These are phyloP conservation scores for Metacarcinus magister DNA, from an alignment of 2,888 invertebrate species.

Conservation along the genomic window DNA sequence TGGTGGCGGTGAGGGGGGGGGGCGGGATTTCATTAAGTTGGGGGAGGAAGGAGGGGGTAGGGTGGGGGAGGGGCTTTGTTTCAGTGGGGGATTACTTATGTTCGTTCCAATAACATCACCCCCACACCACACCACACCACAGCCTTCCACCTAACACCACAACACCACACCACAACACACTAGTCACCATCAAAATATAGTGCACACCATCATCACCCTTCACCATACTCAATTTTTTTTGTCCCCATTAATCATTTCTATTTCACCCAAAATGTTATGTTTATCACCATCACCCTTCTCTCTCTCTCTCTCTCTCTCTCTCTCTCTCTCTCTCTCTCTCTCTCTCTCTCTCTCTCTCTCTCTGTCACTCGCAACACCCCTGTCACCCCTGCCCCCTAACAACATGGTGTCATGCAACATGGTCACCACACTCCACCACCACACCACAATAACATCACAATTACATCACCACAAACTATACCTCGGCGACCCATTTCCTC, in stretches of 20 bases:
- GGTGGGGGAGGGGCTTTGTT: background rate
- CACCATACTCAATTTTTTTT: background rate
- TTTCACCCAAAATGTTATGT: background rate
- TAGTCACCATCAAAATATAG: background rate
- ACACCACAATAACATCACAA: background rate
- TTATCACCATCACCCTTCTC: background rate
- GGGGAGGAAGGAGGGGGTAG: background rate
- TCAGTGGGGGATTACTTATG: background rate
- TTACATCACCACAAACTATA: background rate
- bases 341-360: background rate
- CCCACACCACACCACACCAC: background rate
- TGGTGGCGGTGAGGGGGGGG: background rate
- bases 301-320: background rate
- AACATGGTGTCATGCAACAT: background rate
- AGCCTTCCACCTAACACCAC: background rate
- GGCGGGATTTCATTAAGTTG: background rate
- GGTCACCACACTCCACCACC: slow-evolving; percentile 44
- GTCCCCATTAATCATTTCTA: background rate
- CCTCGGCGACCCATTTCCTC: background rate
- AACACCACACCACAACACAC: background rate
- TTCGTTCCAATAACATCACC: background rate
- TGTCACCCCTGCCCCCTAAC: background rate
- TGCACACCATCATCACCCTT: background rate
- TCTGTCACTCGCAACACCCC: background rate
- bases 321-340: background rate